Evolutionary conservation across 64 coral and sea anemone genomes (phyloP), one percentile per base, ranked within the genome.

Genomic region (Acropora tenuis): DNA sequence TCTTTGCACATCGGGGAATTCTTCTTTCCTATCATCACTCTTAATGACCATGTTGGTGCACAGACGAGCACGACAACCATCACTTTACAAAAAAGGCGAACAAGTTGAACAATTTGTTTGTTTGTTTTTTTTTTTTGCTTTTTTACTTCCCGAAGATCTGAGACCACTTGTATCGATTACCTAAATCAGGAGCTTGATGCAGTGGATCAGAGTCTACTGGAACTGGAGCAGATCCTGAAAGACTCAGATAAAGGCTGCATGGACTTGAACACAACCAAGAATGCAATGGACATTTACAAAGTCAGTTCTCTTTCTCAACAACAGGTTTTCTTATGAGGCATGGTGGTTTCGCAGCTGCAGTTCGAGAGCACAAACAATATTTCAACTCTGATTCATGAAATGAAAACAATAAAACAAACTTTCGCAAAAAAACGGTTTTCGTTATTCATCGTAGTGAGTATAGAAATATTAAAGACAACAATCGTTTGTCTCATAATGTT

Each of bases 181-280:
- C 63, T 85, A 0, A 85, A 48, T 61, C 68, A 18, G 82, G 65
- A 85, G 47, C 47, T 85, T 17, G 82, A 85, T 19, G 65, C 42
- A 7, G 82, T 85, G 6, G 82, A 85, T 49, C 82, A 71, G n/a
- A 41, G 65, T 4, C n/a, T 85, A 18, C 72, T 30, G 50, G 82
- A 85, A 48, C 44, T 85, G 17, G 82, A 85, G 12, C 45, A 67
- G 43, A 40, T 10, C 7, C n/a, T 45, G 12, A 69, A 69, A 11
- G 43, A 85, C 43, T 85, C 82, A 18, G 82, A 72, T n/a, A 85
- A 85, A 13, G 63, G 72, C 9, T 52, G 18, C 1, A 85, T 85
- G 82, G 82, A 85, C 66, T 85, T 85, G 45, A 69, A 71, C 30
- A 49, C 82, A 2, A 85, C 82, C 15, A 85, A 85, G 65, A 85